A percentile compares a stretch with the other conserved stretches of the same genome.
Conservation (phyloP, 2,113 vertebrate genomes). For the Nasalis larvatus region DNA sequence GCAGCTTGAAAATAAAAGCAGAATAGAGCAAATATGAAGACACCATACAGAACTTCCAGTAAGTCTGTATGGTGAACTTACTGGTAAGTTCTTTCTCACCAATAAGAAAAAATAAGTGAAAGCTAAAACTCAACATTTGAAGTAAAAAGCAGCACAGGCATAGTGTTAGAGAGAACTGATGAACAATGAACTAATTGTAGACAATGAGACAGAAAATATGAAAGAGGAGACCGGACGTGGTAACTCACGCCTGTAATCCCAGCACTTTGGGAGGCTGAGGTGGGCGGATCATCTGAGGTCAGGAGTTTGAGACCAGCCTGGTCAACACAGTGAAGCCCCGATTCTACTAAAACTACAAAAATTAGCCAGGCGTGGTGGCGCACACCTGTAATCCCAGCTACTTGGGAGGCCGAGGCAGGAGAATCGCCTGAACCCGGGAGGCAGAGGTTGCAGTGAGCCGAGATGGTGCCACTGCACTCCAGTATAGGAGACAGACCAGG, state of each 20-base stretch:
- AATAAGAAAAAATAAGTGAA: not conserved
- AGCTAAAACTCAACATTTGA: not conserved
- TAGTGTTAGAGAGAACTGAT: not conserved
- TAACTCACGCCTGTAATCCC: not conserved
- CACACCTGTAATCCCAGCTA: not conserved
- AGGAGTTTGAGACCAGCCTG: not conserved
- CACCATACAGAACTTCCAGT: not conserved
- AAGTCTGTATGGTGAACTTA: not conserved
- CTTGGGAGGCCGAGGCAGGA: not conserved
- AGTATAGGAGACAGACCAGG: not conserved
- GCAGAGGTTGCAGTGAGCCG: not conserved
- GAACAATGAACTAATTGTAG: not conserved
- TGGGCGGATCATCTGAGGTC: not conserved
- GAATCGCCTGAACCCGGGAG: not conserved
- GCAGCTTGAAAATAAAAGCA: not conserved
- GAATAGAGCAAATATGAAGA: not conserved
- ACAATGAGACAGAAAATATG: not conserved
- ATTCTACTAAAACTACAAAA: not conserved
- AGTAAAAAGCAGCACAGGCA: not conserved
- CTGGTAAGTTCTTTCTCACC: too few relatives aligned
- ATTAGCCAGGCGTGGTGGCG: accelerated
- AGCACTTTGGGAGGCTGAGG: not conserved
- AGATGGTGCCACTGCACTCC: not conserved
- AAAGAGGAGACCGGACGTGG: not conserved
- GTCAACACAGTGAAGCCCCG: not conserved